Conservation (phyloP, 2,888 invertebrate species). For the Hyposoter didymator region DNA sequence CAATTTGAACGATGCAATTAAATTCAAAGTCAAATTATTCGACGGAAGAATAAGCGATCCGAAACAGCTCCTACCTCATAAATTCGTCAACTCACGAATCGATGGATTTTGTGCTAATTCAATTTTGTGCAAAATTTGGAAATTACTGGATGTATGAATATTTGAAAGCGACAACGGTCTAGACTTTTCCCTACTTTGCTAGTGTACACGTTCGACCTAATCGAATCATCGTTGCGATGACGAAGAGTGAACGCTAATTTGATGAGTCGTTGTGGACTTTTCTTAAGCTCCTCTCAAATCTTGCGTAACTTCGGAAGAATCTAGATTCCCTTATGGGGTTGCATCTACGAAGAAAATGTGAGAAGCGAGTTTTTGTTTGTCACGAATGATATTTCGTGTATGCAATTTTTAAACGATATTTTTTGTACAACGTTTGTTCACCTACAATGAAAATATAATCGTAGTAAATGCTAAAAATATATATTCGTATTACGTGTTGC, state of each 20-base stretch:
- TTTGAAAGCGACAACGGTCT: background rate
- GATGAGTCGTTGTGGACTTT: background rate
- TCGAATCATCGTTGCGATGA: background rate
- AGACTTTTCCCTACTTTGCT: background rate
- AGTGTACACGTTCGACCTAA: background rate
- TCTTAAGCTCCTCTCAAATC: background rate
- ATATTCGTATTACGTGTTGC: background rate
- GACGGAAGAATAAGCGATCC: background rate
- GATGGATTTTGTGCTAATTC: background rate
- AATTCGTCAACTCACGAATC: background rate
- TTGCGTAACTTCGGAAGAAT: background rate
- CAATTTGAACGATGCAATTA: background rate
- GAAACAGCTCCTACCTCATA: background rate
- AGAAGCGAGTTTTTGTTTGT: background rate
- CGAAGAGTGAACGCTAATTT: background rate
- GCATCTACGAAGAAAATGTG: background rate
- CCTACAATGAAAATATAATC: background rate
- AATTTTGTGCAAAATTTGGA: too few species aligned
- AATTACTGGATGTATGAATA: background rate
- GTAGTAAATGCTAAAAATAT: background rate
- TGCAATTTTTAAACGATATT: background rate
- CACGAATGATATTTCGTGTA: background rate
- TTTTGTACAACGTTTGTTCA: slow-evolving; percentile 13
- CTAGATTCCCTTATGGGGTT: background rate
- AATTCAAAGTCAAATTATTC: background rate